These are phyloP conservation scores for Noctua fimbriata DNA, from an alignment of 2,888 invertebrate genomes.

Conservation along the genomic window DNA sequence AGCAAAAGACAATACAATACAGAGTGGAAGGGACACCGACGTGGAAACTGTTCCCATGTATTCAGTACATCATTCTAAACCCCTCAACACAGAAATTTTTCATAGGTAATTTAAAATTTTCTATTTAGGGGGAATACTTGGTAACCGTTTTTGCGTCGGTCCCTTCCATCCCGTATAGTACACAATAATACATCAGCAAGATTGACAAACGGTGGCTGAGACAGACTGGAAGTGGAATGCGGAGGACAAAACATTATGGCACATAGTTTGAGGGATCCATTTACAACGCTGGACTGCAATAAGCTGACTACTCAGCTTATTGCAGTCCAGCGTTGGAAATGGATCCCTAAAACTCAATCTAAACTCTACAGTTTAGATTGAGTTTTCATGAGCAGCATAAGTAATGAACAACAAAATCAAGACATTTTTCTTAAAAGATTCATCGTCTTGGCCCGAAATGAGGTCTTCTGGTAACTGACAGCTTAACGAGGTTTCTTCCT, in stretches of 20 bases:
- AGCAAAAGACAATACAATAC: not conserved
- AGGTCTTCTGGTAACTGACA: slow-evolving; percentile 28
- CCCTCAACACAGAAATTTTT: too few species aligned
- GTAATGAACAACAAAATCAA: not conserved
- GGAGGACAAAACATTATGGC: not conserved
- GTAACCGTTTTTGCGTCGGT: too few species aligned
- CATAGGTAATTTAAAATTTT: too few species aligned
- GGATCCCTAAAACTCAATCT: too few species aligned
- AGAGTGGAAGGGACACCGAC: too few species aligned
- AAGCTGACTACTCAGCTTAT: too few species aligned
- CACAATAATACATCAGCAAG: not conserved
- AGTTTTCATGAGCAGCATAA: slow-evolving; percentile 5
- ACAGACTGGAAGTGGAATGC: not conserved
- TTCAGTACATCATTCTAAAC: too few species aligned
- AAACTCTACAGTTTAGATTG: too few species aligned
- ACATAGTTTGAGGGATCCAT: not conserved
- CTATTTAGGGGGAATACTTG: too few species aligned
- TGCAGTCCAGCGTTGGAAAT: too few species aligned
- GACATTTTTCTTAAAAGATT: not conserved
- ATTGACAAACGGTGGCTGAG: not conserved
- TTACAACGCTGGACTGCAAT: too few species aligned
- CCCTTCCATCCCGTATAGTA: not conserved
- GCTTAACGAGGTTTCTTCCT: slow-evolving; percentile 11
- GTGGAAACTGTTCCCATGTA: too few species aligned
- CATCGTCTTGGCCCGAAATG: not conserved